Evolutionary conservation across 2,888 invertebrate genomes (phyloP).

Genomic region (Lypha dubia): DNA sequence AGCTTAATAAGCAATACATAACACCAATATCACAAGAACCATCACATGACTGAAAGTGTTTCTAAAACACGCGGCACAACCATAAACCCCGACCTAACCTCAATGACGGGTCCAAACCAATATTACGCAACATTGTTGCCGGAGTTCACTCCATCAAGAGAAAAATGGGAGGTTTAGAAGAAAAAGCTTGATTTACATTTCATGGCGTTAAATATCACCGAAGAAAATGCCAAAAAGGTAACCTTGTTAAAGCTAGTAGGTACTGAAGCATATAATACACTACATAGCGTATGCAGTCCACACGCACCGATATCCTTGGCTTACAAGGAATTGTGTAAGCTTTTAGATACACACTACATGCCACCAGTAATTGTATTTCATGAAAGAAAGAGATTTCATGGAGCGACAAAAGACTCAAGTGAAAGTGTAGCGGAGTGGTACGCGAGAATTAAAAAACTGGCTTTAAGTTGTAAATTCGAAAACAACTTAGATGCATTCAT

Average conservation of each 20-base stretch:
- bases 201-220: no score
- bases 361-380: constrained; percentile 56
- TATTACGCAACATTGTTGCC: constrained; percentile 43
- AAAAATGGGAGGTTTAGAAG: no score
- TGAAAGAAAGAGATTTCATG: no score
- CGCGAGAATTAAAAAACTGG: constrained; percentile 43
- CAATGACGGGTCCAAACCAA: constrained; percentile 42
- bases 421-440: constrained; percentile 42
- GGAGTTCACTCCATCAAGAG: constrained; percentile 45
- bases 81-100: constrained; percentile 13
- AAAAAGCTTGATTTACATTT: no score
- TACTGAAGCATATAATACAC: constrained; percentile 12
- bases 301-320: no score
- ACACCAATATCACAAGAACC: constrained; percentile 1
- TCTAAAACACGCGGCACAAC: constrained; percentile 15
- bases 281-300: constrained; percentile 49
- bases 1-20: constrained; percentile 26
- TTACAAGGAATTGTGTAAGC: no score
- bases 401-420: constrained; percentile 21
- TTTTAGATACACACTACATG: no score
- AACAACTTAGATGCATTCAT: no score
- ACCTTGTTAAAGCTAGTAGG: constrained; percentile 33
- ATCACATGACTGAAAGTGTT: constrained; percentile 33
- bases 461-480: constrained; percentile 43
- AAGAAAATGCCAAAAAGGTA: constrained; percentile 38